Base-by-base conservation (phyloP, 2,888 invertebrate genomes). In the Drosophila macrospina region DNA sequence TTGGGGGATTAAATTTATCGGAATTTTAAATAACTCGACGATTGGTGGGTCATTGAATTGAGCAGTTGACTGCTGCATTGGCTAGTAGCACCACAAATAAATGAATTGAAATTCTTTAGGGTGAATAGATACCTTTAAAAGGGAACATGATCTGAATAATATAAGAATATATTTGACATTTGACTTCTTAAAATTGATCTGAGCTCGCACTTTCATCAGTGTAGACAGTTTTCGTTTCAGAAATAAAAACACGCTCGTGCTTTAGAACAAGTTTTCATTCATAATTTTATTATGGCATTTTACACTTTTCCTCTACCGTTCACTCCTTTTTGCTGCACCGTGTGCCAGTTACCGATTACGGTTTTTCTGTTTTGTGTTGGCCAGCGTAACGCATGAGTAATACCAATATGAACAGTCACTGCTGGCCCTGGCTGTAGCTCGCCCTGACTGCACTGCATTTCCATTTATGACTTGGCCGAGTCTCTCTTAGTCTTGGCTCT, bases 191-290 rank as follows among this genome's bases (percentile, higher is more conserved):
- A 28, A 15, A 6, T 10, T 34, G 24, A 5, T 28, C 28, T 28
- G 11, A 10, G 34, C 34, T 56, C 28, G 28, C 24, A 34, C 37
- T 47, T 50, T 28, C 48, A 32, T 7, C n/a, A 24, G 6, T 7
- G 36, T 34, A 28, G 57, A 34, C 37, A 59, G 62, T 54, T 78
- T 68, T 62, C 52, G 28, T 55, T 65, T 56, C 61, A 59, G 48
- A 73, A 80, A 80, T 80, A 72, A 72, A 83, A 80, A 74, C 68
- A 63, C 82, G 66, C 69, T 69, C 59, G 54, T 66, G 64, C 69
- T 54, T 61, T 67, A 59, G 61, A 60, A 50, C 80, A 76, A 63
- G 71, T 69, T 69, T 70, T 51, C 76, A 76, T 78, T 79, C 74
- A 67, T 78, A 68, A 76, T 72, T 73, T 69, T 78, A 76, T 74